These are phyloP conservation scores for Oenanthe melanoleuca DNA, from an alignment of 2,113 vertebrate species.

Conservation along the genomic window DNA sequence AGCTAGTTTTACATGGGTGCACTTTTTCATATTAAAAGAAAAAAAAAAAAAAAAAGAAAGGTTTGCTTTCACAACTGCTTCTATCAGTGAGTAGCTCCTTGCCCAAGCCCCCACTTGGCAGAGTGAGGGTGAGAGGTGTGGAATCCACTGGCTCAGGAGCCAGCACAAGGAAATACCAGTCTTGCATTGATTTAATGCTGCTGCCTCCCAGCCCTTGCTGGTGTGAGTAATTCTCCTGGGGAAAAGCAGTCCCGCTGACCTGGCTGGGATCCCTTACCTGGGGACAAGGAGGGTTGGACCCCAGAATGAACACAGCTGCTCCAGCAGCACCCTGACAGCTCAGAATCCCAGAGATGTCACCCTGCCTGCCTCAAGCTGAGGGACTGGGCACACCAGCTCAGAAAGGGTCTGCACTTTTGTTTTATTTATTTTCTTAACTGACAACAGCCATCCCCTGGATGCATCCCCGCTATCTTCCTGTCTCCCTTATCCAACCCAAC, in stretches of 20 bases:
- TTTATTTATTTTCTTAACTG: not conserved
- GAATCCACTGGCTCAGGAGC: not conserved
- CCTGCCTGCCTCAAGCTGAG: not conserved
- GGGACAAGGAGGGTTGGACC: not conserved
- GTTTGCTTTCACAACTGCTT: not conserved
- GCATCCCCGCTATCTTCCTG: accelerated
- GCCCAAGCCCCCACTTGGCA: not conserved
- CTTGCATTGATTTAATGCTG: not conserved
- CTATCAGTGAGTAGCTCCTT: not conserved
- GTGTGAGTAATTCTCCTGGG: not conserved
- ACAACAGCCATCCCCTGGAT: not conserved
- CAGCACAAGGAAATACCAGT: not conserved
- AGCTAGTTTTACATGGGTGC: slow-evolving; percentile 25
- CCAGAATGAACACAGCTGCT: not conserved
- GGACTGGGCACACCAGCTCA: not conserved
- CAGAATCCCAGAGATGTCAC: not conserved
- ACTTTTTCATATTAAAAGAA: not conserved
- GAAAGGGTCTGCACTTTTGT: not conserved
- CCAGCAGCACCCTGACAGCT: accelerated
- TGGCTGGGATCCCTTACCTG: not conserved
- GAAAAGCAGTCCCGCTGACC: not conserved
- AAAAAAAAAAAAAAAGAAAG: not conserved
- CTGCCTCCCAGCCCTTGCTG: not conserved
- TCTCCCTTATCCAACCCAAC: accelerated
- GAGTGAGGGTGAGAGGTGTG: not conserved